A percentile compares a stretch with the other conserved stretches of the same genome.
Evolutionary conservation across 2,888 invertebrate genomes (phyloP).

Genomic region (Cerastis leucographa): DNA sequence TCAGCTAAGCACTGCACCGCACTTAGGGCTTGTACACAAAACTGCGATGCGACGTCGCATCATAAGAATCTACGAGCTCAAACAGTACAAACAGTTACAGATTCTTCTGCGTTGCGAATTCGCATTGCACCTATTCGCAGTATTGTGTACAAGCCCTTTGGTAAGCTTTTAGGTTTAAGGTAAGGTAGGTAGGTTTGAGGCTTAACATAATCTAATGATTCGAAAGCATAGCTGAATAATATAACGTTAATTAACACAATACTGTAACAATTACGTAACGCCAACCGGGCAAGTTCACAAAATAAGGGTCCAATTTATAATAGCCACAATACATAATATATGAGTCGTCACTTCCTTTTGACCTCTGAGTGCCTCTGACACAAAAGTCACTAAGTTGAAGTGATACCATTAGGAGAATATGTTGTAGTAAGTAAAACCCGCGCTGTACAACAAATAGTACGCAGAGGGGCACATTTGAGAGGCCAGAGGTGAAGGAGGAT

Average conservation of each 20-base stretch:
- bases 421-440: conserved; percentile 52
- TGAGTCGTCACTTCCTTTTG: conserved; percentile 27
- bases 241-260: not conserved
- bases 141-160: too few species aligned
- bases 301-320: conserved; percentile 21
- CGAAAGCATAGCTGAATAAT: not conserved
- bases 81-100: too few species aligned
- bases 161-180: too few species aligned
- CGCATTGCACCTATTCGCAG: too few species aligned
- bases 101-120: too few species aligned
- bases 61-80: too few species aligned
- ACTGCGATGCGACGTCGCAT: too few species aligned
- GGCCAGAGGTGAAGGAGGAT: conserved; percentile 18
- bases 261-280: not conserved
- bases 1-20: too few species aligned
- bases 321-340: conserved; percentile 28
- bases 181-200: too few species aligned
- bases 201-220: not conserved
- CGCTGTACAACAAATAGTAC: conserved; percentile 30
- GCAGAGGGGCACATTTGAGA: conserved; percentile 51
- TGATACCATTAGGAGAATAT: conserved; percentile 42
- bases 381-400: conserved; percentile 24
- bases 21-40: too few species aligned
- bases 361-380: too few species aligned
- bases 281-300: conserved; percentile 22